Conservation (phyloP, 2,797 vertebrate species). For the Mus caroli region DNA sequence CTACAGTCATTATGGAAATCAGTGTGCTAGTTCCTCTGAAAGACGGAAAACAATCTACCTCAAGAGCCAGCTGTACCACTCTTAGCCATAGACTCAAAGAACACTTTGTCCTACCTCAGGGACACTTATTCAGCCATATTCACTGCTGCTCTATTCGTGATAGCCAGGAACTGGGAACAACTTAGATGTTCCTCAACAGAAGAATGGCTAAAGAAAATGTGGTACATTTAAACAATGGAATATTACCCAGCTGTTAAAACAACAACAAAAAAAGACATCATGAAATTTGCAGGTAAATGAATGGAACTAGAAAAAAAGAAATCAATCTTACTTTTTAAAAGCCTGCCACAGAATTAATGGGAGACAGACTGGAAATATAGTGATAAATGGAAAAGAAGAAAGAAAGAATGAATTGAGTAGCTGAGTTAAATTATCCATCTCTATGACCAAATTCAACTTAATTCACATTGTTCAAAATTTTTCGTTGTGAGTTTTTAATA, state of each 20-base stretch:
- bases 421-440: slow-evolving; percentile 36
- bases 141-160: too few species aligned
- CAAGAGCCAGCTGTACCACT: background rate
- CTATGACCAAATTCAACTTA: slow-evolving; percentile 47
- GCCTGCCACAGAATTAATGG: background rate
- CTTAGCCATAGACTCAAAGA: too few species aligned
- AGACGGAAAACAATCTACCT: background rate
- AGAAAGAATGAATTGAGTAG: background rate
- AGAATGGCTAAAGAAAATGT: background rate
- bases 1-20: background rate
- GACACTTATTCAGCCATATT: background rate
- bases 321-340: background rate
- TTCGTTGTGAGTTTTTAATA: slow-evolving; percentile 37
- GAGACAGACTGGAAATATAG: background rate
- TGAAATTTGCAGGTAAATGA: background rate
- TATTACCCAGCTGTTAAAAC: background rate
- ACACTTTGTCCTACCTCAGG: background rate
- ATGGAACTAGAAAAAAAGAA: background rate
- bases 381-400: background rate
- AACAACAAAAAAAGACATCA: background rate
- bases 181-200: background rate
- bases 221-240: background rate
- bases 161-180: background rate
- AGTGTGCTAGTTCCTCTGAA: background rate
- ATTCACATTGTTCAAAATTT: slow-evolving; percentile 15